Base-by-base conservation (phyloP, 2,888 invertebrate species). In the Ectemnius cavifrons region DNA sequence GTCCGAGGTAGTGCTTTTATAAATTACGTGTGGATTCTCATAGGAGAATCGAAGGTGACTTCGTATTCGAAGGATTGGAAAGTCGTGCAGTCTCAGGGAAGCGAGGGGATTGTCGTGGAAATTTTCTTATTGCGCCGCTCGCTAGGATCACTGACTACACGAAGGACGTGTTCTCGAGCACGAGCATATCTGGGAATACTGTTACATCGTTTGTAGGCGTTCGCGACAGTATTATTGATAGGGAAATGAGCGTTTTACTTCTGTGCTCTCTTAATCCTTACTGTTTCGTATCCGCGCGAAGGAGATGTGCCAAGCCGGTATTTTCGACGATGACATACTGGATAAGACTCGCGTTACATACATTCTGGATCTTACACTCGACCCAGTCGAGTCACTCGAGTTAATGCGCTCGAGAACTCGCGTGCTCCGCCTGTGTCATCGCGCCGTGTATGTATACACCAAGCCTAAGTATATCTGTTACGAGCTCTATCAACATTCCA, bases 321-420 rank as follows among this genome's bases (percentile, higher is more conserved):
- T 52, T 52, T 52, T 52, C 52, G 52, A 52, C 52, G 52, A 52
- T 52, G 52, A 52, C 52, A 52, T 14, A 52, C 52, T 16, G 52
- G 16, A 52, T 16, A 52, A 52, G 14, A 52, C 52, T 52, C 4
- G 52, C 16, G 16, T 52, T 52, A 52, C 52, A 16, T 52, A 52
- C 8, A 52, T 16, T 52, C 16, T 52, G 14, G 5, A 52, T 52
- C n/a, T 52, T 52, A 52, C 16, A 2, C 16, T 14, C 52, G 23
- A 2, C 23, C 23, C 1, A 23, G 23, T 52, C 52, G n/a, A 47
- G 47, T 47, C 52, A 52, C 52, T 52, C 52, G 52, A 52, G 52
- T 52, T 52, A 52, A 52, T 52, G 16, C 52, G 52, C 52, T 16
- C 52, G 6, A 52, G 37, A 37, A 1, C 37, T 37, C 37, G 37